Evolutionary conservation across 1,140 invertebrate species (phyloP), one percentile per base, ranked within the genome.

Genomic region (Zaprionus ghesquierei): DNA sequence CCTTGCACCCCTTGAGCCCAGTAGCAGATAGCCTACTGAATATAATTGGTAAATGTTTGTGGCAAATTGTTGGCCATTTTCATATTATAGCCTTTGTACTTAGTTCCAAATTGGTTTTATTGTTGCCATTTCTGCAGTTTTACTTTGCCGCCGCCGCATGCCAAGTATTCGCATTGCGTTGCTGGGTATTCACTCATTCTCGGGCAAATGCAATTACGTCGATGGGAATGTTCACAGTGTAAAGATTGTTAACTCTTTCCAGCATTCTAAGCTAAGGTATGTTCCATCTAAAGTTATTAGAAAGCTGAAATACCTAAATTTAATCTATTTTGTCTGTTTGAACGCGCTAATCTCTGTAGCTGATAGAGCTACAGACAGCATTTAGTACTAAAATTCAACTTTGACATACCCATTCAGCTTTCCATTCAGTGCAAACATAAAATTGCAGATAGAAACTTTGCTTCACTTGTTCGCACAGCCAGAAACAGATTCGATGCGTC

Each of bases 11-110:
- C 25, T 25, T 59, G 35, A 20, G 12, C n/a, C 23, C 27, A 29
- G 12, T 5, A 15, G n/a, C 25, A 20, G n/a, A 46, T n/a, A 31
- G 60, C 22, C 10, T 63, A 62, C 79, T 65, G 58, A 82, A 81
- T 81, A 81, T 81, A 80, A 85, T 84, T 84, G 81, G 56, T 66
- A 74, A 71, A 63, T 84, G 84, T 69, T 74, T 80, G 69, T 69
- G 66, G 80, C 75, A 72, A 84, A 82, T 82, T 75, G 71, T 81
- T 63, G 76, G 56, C 49, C 64, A 70, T 80, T 66, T 54, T 66
- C 72, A 77, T 80, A 84, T 85, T 74, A 81, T 74, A 73, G 79
- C 81, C 69, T 60, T 68, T 66, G 62, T 59, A 69, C 44, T 80
- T 85, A 76, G 56, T 60, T 31, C 61, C 73, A 84, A 85, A 84